Percentiles rank a stretch among this genome's conserved stretches.
Conservation (phyloP, 2,888 invertebrate genomes). For the Homarus gammarus region DNA sequence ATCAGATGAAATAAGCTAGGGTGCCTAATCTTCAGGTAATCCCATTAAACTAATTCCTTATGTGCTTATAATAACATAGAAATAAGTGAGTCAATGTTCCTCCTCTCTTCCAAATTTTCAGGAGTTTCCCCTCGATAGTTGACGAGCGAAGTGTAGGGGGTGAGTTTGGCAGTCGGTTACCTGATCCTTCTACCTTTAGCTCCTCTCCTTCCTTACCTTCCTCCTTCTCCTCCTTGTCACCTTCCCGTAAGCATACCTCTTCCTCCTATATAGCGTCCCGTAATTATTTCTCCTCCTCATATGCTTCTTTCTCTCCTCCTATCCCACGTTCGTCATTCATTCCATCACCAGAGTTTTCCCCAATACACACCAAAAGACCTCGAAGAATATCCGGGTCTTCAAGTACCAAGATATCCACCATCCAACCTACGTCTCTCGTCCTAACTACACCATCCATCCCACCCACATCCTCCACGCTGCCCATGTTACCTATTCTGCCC, state of each 20-base stretch:
- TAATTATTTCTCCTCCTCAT: background rate
- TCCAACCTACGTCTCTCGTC: background rate
- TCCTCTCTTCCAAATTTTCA: background rate
- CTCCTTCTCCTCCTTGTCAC: too few relatives aligned
- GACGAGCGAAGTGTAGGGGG: background rate
- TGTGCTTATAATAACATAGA: background rate
- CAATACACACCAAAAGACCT: background rate
- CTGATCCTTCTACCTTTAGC: background rate
- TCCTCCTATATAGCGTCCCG: too few relatives aligned
- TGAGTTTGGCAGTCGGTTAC: background rate
- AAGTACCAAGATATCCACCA: background rate
- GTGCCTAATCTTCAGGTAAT: too few relatives aligned
- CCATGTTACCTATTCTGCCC: too few relatives aligned
- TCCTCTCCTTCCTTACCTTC: background rate
- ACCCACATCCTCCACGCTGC: background rate
- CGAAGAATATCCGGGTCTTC: background rate
- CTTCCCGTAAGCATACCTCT: background rate
- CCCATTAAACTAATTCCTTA: background rate
- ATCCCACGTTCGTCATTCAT: background rate
- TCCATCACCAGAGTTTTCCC: background rate
- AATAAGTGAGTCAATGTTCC: background rate
- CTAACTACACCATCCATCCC: background rate
- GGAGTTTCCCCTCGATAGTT: constrained; percentile 1
- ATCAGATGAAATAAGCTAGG: too few relatives aligned
- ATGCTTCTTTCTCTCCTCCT: background rate